Evolutionary conservation across 2,888 invertebrate species (phyloP), one percentile per base, ranked within the genome.

Genomic region (Acronicta leporina): DNA sequence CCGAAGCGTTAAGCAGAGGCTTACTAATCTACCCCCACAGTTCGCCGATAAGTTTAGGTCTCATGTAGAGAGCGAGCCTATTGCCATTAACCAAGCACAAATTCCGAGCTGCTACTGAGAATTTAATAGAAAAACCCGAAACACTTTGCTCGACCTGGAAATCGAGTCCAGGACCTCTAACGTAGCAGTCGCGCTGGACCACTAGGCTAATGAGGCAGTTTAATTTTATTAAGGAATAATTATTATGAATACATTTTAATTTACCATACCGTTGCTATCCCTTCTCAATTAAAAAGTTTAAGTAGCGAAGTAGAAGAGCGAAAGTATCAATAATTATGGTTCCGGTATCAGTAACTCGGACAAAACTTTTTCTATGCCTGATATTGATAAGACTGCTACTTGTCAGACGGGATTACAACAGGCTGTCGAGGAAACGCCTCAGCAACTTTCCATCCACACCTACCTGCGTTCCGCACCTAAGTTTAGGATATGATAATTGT

Each of bases 401-500:
- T 15, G 70, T 67, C 45, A 44, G 56, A 50, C 63, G 27, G 47
- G 73, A 60, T 63, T 44, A 15, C 20, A 20, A 41, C 43, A 42
- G 20, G 38, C 9, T 35, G 20, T 15, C 49, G 41, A 56, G 73
- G 66, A 69, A 73, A 61, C 16, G 30, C 48, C 30, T 14, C n/a
- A 35, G 45, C 63, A 51, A 70, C 61, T 60, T 73, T 62, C 50
- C 56, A 56, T 56, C 41, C 27, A 61, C 40, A 9, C 15, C 35
- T 43, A 41, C 57, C 16, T 38, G 35, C 14, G 15, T 27, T 20
- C 20, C 20, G 4, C 20, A 20, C 20, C 9, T 15, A 14, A 47
- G n/a, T 52, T 30, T 38, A 38, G 60, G 50, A 66, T 61, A 55
- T 58, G 40, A 61, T 68, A 63, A 72, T 55, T 50, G n/a, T 16